phyloP scores from a whole-genome alignment of 2,797 vertebrate genomes.

The Melopsittacus undulatus region DNA sequence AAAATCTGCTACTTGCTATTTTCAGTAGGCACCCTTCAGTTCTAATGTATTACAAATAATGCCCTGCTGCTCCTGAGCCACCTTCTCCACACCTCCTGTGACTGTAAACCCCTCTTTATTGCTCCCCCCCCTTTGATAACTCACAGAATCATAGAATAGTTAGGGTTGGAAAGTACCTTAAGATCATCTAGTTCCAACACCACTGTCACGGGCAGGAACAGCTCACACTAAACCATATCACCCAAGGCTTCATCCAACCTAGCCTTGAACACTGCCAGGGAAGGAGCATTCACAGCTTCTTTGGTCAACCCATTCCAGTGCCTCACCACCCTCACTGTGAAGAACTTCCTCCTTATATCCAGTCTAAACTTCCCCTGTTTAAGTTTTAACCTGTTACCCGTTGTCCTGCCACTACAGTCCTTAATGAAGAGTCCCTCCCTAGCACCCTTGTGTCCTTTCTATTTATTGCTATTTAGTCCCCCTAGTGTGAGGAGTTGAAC shows the following conservation, averaged over 20 bases:
- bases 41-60: not conserved
- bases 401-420: not conserved
- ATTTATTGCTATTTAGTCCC: not conserved
- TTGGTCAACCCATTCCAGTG: not conserved
- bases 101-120: not conserved
- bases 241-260: too few species aligned
- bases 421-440: not conserved
- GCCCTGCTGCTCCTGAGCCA: not conserved
- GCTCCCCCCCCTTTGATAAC: not conserved
- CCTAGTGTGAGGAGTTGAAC: not conserved
- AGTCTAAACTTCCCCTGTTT: not conserved
- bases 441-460: not conserved
- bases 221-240: not conserved
- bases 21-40: not conserved
- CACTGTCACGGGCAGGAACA: too few species aligned
- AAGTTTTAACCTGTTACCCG: not conserved
- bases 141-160: not conserved
- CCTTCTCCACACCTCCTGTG: not conserved
- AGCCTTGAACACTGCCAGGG: not conserved
- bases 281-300: not conserved
- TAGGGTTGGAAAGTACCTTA: not conserved
- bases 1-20: slow-evolving; percentile 18
- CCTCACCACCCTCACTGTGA: not conserved
- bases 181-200: not conserved
- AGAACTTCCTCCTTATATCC: not conserved